Base-by-base conservation (phyloP, 2,797 vertebrate species). In the Brachymystax lenok region DNA sequence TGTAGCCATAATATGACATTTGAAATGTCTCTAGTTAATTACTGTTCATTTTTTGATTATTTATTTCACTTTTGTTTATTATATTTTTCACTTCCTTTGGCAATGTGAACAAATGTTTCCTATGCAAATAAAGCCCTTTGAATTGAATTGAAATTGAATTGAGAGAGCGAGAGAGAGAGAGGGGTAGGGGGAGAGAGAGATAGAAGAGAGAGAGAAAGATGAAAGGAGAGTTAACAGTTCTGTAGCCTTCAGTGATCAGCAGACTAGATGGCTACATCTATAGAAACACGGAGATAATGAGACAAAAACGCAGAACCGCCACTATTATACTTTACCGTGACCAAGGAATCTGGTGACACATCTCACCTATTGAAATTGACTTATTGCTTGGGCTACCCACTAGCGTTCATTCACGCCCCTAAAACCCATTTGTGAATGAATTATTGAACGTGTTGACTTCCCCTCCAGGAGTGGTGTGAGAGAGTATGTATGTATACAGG, bases 381-480 rank as follows among this genome's bases (percentile, higher is more conserved):
- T 6, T 28, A 24, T 28, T 27, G 46, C 54, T 59, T 4, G 35
- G 27, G 30, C 27, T 33, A 21, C 35, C 19, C 71, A 24, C 19
- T 19, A 14, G 8, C 10, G 28, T 54, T 17, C 24, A 71, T 14
- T 50, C 69, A 71, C 14, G 10, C 21, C 51, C 71, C 56, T n/a
- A 35, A 73, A 73, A 56, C n/a, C 54, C 28, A 73, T 17, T 19
- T 56, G 52, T 21, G 12, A 4, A 21, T 90, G 84, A 90, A 92
- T 90, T 88, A 92, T 90, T 88, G 86, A 91, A 79, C 28, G 51
- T 21, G 78, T 86, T 86, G 83, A 90, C 86, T 89, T 90, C 87
- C 90, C 87, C 88, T 88, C 79, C 79, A 74, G 52, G 64, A 78
- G 82, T 79, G 77, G 54, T 51, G 72, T 63, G 17, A 27, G 12